Evolutionary conservation across 2,888 invertebrate species (phyloP), one percentile per base, ranked within the genome.

Genomic region (Lycophotia porphyrea): DNA sequence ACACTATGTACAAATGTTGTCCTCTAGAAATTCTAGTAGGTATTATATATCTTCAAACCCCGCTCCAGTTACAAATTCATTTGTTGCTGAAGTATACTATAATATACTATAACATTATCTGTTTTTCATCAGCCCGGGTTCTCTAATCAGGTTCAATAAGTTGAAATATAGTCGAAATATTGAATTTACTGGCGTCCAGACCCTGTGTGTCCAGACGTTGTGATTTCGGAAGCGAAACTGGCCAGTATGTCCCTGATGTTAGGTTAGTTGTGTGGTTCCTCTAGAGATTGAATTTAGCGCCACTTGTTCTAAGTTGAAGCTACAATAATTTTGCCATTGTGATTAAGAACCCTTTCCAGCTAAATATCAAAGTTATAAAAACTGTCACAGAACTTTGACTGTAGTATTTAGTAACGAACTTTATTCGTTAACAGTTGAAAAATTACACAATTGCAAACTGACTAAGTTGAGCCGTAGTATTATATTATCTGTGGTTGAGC

Each of bases 391-490:
- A 49, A 42, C 27, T 42, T 47, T 24, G 15, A 27, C 18, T 60
- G 34, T 42, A 42, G 31, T 34, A 31, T 47, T 71, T 64, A 49
- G 15, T 42, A 31, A 58, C 18, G 7, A 44, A 80, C 1, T 42
- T 44, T 39, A 42, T 78, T 44, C 34, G 47, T 31, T 58, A 61
- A 68, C 60, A 24, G 21, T 27, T 55, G 72, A 58, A 44, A 58
- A 80, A 47, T 34, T 27, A 39, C 24, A 80, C 34, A 61, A 52
- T 31, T n/a, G n/a, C n/a, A 13, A 65, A 60, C 24, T 31, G 27
- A 55, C 11, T 18, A 61, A 66, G 31, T 65, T 73, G 31, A 36
- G 49, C 36, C n/a, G n/a, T n/a, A n/a, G n/a, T n/a, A n/a, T n/a
- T n/a, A n/a, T n/a, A n/a, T n/a, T n/a, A n/a, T n/a, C n/a, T n/a